Percentiles rank a stretch among this genome's conserved stretches.
Conservation (phyloP, 2,113 vertebrate genomes). For the Misgurnus anguillicaudatus region DNA sequence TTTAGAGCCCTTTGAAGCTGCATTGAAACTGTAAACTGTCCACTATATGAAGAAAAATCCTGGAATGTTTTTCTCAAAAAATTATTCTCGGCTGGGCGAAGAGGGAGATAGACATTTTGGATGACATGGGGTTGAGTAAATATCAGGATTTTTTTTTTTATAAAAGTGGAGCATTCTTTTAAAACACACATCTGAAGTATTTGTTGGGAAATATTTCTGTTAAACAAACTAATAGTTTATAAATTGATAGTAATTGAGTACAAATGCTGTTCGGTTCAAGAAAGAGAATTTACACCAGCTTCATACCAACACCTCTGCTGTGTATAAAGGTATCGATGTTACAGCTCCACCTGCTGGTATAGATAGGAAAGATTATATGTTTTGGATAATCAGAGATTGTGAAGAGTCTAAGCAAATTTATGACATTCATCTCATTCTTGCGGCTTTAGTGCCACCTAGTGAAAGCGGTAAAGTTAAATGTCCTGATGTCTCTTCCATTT, state of each 20-base stretch:
- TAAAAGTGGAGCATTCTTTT: too few species aligned
- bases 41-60: too few species aligned
- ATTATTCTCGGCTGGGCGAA: too few species aligned
- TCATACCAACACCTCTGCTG: slow-evolving; percentile 21
- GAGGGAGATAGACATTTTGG: too few species aligned
- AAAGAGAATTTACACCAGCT: slow-evolving; percentile 3
- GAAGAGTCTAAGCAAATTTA: slow-evolving; percentile 17
- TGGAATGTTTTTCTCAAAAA: too few species aligned
- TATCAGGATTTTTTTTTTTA: too few species aligned
- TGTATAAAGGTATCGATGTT: not conserved
- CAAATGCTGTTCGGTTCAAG: not conserved
- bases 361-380: not conserved
- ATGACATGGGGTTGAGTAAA: too few species aligned
- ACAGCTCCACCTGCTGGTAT: slow-evolving; percentile 9
- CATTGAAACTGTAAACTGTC: too few species aligned
- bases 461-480: slow-evolving; percentile 40
- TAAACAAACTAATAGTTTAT: slow-evolving; percentile 1
- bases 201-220: not conserved
- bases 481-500: slow-evolving; percentile 17
- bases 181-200: not conserved
- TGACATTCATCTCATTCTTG: slow-evolving; percentile 6
- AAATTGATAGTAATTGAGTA: not conserved
- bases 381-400: not conserved
- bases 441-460: slow-evolving; percentile 63
- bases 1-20: too few species aligned